phyloP scores from a whole-genome alignment of 2,888 invertebrate genomes.

The Gymnoscelis rufifasciata region DNA sequence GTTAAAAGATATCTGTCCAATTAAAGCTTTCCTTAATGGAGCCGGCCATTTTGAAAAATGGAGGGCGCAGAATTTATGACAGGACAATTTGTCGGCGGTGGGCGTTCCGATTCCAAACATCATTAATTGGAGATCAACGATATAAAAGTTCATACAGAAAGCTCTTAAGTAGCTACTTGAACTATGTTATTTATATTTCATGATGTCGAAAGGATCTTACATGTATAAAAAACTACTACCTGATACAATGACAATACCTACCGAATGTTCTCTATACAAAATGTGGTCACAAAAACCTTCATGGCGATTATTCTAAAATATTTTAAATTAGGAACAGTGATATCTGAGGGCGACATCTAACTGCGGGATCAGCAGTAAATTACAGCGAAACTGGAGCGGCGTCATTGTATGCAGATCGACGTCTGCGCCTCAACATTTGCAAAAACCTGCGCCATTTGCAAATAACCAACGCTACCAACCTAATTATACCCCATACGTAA shows the following conservation, averaged over 20 bases:
- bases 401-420: conserved; percentile 75
- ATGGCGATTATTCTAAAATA: conserved; percentile 24
- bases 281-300: background rate
- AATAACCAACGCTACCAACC: conserved; percentile 43
- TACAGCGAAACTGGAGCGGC: conserved; percentile 65
- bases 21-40: too few relatives aligned
- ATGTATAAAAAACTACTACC: too few relatives aligned
- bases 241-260: too few relatives aligned
- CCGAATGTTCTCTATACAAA: too few relatives aligned
- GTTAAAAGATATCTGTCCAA: too few relatives aligned
- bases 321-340: conserved; percentile 62
- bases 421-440: conserved; percentile 57
- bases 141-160: conserved; percentile 24
- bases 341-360: conserved; percentile 73
- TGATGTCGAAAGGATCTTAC: too few relatives aligned
- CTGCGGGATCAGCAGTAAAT: conserved; percentile 63
- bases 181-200: too few relatives aligned
- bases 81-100: conserved; percentile 62
- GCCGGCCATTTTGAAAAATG: conserved; percentile 26
- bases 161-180: too few relatives aligned
- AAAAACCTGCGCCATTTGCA: conserved; percentile 64
- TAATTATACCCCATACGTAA: conserved; percentile 38
- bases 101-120: conserved; percentile 33
- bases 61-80: conserved; percentile 24
- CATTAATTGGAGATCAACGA: conserved; percentile 60